Percentiles rank a stretch among this genome's conserved stretches.
These are phyloP conservation scores for Hippocampus kuda DNA, from an alignment of 2,797 vertebrate species.

Conservation along the genomic window DNA sequence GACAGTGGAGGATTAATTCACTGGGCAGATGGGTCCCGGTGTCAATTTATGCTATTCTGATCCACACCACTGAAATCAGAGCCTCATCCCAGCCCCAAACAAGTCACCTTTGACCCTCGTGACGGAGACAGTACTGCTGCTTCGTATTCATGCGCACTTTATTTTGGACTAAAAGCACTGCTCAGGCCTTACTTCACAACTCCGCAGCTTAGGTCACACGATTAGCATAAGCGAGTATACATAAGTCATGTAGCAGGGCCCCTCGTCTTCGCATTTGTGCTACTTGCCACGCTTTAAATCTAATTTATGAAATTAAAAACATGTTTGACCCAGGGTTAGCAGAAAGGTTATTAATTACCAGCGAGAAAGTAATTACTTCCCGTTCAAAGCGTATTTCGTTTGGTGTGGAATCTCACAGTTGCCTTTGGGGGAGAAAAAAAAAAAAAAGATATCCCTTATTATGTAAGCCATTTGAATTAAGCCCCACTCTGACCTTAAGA, in stretches of 20 bases:
- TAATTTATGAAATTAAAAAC: conserved; percentile 5
- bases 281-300: conserved; percentile 8
- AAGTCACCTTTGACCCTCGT: conserved; percentile 61
- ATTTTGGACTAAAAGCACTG: conserved; percentile 45
- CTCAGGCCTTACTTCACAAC: conserved; percentile 49
- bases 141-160: conserved; percentile 57
- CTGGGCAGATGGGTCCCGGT: conserved; percentile 70
- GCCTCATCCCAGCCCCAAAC: conserved; percentile 61
- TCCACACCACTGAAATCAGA: conserved; percentile 64
- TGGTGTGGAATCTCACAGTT: conserved; percentile 17
- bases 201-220: conserved; percentile 46
- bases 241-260: conserved; percentile 42
- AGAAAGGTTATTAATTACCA: conserved; percentile 53
- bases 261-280: conserved; percentile 12
- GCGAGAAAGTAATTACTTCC: conserved; percentile 44
- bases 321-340: conserved; percentile 51
- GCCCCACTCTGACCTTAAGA: conserved; percentile 41
- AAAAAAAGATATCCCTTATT: conserved; percentile 15
- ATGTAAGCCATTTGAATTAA: conserved; percentile 38
- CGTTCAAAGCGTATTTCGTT: conserved; percentile 36
- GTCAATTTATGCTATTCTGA: conserved; percentile 73
- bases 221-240: conserved; percentile 47
- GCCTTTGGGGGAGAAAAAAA: conserved; percentile 24
- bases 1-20: conserved; percentile 67
- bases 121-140: conserved; percentile 57